phyloP scores from a whole-genome alignment of 2,888 invertebrate genomes.

The Rotaria magnacalcarata region DNA sequence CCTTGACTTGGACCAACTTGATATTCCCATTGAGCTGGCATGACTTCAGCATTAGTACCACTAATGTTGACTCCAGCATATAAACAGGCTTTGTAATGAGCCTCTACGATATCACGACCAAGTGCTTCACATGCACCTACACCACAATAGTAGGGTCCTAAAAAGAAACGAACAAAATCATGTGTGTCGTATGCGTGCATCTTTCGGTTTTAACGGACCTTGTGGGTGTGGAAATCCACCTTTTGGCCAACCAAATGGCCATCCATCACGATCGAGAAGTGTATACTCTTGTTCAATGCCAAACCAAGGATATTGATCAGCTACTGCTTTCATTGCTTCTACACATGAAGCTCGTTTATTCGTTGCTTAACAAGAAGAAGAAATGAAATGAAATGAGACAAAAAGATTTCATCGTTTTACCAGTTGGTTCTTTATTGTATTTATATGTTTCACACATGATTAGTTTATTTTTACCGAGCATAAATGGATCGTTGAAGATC shows the following conservation, averaged over 20 bases:
- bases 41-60: conserved; percentile 46
- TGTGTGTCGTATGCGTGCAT: no score
- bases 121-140: conserved; percentile 40
- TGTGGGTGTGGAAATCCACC: conserved; percentile 57
- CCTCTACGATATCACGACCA: conserved; percentile 45
- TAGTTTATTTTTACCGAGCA: conserved; percentile 50
- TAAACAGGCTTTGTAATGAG: conserved; percentile 46
- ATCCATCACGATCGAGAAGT: conserved; percentile 59
- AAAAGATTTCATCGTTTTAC: neutral
- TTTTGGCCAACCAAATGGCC: conserved; percentile 59
- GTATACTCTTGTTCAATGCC: conserved; percentile 65
- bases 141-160: conserved; percentile 46
- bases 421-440: conserved; percentile 75
- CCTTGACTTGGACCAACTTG: conserved; percentile 87
- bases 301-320: conserved; percentile 60
- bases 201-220: conserved; percentile 47
- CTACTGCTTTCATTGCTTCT: conserved; percentile 58
- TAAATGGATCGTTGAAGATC: conserved; percentile 50
- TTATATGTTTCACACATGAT: conserved; percentile 67
- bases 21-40: conserved; percentile 59
- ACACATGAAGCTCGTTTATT: conserved; percentile 58
- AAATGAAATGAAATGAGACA: no score
- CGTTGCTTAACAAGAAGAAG: conserved; percentile 54
- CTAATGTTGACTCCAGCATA: conserved; percentile 45
- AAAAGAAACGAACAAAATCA: no score